Conservation (phyloP, 2,888 invertebrate species). For the Coronaproctus castanopsis region DNA sequence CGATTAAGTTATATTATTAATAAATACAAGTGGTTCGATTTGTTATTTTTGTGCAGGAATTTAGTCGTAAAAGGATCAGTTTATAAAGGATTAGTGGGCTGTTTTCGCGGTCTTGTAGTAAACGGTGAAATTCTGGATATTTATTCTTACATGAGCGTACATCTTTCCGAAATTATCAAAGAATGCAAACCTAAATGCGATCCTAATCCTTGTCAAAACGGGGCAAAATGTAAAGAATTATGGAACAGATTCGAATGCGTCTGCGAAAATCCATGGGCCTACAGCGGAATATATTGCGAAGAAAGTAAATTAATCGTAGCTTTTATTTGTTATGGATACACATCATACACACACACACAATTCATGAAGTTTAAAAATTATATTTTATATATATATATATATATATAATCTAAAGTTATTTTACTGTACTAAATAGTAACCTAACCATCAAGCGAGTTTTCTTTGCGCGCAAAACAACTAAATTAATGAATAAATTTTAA, state of each 20-base stretch:
- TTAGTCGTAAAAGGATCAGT: conserved; percentile 32
- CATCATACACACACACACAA: no score
- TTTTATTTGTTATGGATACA: no score
- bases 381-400: neutral
- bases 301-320: conserved; percentile 43
- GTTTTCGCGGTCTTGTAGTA: conserved; percentile 77
- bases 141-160: conserved; percentile 79
- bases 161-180: conserved; percentile 73
- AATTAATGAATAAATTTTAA: no score
- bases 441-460: no score
- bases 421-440: no score
- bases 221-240: conserved; percentile 68
- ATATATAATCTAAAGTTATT: no score
- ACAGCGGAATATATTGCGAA: conserved; percentile 74
- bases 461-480: no score
- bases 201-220: conserved; percentile 81
- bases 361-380: no score
- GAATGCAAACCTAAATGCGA: conserved; percentile 88
- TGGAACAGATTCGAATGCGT: conserved; percentile 86
- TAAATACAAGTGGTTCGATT: no score
- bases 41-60: no score
- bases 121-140: conserved; percentile 80
- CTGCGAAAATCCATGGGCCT: conserved; percentile 82
- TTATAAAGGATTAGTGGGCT: conserved; percentile 76
- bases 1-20: no score